phyloP scores from a whole-genome alignment of 2,888 invertebrate species.

The Neoitamus cyanurus region DNA sequence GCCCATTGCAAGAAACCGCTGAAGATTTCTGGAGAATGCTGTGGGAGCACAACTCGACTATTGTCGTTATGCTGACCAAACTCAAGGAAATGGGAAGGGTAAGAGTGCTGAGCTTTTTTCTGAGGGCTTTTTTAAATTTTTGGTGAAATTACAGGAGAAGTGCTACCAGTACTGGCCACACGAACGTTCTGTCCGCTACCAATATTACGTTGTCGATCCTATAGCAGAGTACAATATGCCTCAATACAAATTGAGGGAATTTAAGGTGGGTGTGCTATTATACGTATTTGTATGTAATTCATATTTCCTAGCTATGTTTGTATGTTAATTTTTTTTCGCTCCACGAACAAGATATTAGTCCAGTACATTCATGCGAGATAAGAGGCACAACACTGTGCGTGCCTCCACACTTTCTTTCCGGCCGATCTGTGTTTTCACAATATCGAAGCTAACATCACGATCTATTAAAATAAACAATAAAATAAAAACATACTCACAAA shows the following conservation, averaged over 20 bases:
- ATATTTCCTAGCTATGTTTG: too few relatives aligned
- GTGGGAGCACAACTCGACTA: conserved; percentile 99
- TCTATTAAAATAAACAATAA: not conserved
- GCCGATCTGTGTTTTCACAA: too few relatives aligned
- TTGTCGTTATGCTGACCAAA: conserved; percentile 98
- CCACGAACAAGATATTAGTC: too few relatives aligned
- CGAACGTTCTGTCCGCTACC: conserved; percentile 95
- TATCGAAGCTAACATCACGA: too few relatives aligned
- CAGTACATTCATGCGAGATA: too few relatives aligned
- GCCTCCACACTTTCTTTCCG: too few relatives aligned
- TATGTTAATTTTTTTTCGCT: too few relatives aligned
- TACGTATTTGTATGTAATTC: too few relatives aligned
- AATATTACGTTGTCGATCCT: conserved; percentile 98
- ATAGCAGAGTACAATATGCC: conserved; percentile 99
- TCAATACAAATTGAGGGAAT: conserved; percentile 97
- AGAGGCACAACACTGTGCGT: too few relatives aligned
- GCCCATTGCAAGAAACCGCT: conserved; percentile 95
- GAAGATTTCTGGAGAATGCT: conserved; percentile 99
- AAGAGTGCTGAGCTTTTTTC: conserved; percentile 62
- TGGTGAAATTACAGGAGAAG: conserved; percentile 82
- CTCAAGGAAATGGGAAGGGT: conserved; percentile 97
- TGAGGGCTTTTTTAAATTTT: not conserved
- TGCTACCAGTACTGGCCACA: conserved; percentile 99
- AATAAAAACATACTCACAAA: not conserved
- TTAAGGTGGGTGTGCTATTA: conserved; percentile 83